phyloP scores from a whole-genome alignment of 2,888 invertebrate species.

The Agrochola litura region DNA sequence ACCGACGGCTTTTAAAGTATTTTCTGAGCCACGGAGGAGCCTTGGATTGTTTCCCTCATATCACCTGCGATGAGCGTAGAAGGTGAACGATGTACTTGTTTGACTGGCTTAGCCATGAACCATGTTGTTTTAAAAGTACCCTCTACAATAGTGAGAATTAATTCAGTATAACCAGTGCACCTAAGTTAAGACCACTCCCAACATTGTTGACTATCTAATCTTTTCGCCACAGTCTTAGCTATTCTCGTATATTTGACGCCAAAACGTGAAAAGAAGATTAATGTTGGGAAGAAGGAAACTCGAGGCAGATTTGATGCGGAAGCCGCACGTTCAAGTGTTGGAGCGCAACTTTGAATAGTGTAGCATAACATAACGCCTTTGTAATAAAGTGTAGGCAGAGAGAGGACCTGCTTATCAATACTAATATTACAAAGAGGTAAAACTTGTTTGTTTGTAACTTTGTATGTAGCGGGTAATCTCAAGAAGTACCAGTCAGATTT shows the following conservation, averaged over 20 bases:
- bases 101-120: too few species aligned
- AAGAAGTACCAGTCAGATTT: too few species aligned
- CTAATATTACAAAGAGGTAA: too few species aligned
- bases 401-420: too few species aligned
- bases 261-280: slow-evolving; percentile 10
- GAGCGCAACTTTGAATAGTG: background rate
- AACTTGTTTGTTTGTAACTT: too few species aligned
- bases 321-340: background rate
- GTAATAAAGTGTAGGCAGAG: background rate
- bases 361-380: background rate
- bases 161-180: background rate
- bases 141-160: background rate
- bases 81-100: too few species aligned
- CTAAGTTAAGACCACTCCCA: background rate
- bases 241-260: background rate
- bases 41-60: background rate
- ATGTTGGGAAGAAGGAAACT: slow-evolving; percentile 9
- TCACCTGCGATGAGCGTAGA: too few species aligned
- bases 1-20: background rate
- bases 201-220: background rate
- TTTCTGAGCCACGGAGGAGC: background rate
- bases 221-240: background rate
- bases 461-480: too few species aligned
- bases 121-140: background rate
- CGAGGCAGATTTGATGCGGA: background rate